Evolutionary conservation across 2,797 vertebrate species (phyloP).

Genomic region (Anguilla pacifica): DNA sequence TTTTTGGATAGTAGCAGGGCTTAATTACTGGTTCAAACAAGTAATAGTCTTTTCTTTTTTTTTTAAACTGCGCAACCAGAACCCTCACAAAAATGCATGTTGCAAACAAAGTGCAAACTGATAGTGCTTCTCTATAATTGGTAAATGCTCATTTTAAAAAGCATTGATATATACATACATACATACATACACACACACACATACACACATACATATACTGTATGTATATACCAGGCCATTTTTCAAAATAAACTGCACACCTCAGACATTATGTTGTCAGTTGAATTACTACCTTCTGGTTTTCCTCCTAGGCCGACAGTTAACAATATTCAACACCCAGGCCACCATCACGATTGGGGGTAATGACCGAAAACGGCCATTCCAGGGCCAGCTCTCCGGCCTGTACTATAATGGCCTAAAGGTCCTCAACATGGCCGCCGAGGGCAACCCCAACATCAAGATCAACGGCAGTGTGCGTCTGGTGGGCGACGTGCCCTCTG

Average conservation of each 20-base stretch:
- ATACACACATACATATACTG: too few species aligned
- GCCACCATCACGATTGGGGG: conserved; percentile 93
- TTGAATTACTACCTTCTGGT: neutral
- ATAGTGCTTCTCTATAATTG: neutral
- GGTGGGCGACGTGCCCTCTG: conserved; percentile 90
- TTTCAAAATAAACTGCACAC: neutral
- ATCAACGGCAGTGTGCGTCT: conserved; percentile 95
- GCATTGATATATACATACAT: neutral
- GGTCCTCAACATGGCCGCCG: conserved; percentile 94
- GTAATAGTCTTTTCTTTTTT: neutral
- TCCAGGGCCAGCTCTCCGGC: conserved; percentile 96
- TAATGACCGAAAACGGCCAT: conserved; percentile 87
- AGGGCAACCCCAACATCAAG: conserved; percentile 90
- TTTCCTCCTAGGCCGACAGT: conserved; percentile 84
- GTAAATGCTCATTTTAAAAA: neutral
- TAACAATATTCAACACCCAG: conserved; percentile 99
- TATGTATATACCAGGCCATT: too few species aligned
- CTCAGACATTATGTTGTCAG: neutral
- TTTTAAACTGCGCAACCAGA: neutral
- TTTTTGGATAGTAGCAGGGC: conserved; percentile 12
- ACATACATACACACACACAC: too few species aligned
- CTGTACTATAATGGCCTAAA: conserved; percentile 98
- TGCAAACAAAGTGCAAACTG: neutral
- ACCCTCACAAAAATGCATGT: neutral
- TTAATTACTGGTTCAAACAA: conserved; percentile 16